These are phyloP conservation scores for Synanceia verrucosa DNA, from an alignment of 2,797 vertebrate species.

Conservation along the genomic window DNA sequence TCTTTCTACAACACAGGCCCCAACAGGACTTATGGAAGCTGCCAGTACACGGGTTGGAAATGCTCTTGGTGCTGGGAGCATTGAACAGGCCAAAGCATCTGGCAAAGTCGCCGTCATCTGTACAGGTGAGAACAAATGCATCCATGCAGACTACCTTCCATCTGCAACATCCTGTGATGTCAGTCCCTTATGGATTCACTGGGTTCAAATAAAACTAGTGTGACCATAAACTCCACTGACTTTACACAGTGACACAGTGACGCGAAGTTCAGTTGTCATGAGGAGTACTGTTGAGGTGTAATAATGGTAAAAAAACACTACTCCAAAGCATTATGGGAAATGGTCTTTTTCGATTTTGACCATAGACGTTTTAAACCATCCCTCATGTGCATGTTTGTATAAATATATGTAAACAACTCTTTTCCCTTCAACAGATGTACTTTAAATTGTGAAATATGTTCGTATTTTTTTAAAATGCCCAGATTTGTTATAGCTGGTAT, in stretches of 20 bases:
- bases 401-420: background rate
- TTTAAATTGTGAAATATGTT: background rate
- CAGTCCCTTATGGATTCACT: background rate
- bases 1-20: background rate
- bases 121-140: slow-evolving; percentile 66
- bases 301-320: background rate
- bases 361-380: background rate
- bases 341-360: background rate
- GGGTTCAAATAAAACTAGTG: background rate
- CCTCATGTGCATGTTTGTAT: background rate
- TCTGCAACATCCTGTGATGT: background rate
- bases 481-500: background rate
- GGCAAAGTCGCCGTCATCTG: slow-evolving; percentile 76
- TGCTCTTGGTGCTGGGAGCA: slow-evolving; percentile 8
- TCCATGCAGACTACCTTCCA: background rate
- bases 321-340: background rate
- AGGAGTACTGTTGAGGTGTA: background rate
- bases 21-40: background rate
- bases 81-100: slow-evolving; percentile 79
- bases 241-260: no score
- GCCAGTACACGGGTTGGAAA: background rate
- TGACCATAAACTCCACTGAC: background rate
- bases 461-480: background rate
- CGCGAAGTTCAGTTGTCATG: background rate
- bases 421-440: background rate